A percentile compares a stretch with the other conserved stretches of the same genome.
Evolutionary conservation across 1,140 invertebrate species (phyloP).

Genomic region (Drosophila nigrodunni): DNA sequence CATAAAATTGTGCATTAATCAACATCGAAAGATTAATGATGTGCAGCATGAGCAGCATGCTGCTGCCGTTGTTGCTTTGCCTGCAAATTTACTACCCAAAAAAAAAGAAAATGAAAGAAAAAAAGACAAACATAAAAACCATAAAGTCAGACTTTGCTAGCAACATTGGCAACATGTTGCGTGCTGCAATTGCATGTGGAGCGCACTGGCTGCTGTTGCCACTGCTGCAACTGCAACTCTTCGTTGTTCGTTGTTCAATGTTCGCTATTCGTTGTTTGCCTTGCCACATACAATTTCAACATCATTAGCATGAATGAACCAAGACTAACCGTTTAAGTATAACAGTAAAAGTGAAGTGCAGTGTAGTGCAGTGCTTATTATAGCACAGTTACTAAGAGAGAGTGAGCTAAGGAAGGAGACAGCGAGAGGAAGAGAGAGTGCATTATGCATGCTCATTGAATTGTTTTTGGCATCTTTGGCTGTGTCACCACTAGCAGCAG

Average conservation of each 20-base stretch:
- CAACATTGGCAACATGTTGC: constrained; percentile 60
- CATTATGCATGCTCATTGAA: constrained; percentile 27
- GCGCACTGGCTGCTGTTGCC: constrained; percentile 25
- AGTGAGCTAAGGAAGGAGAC: not conserved
- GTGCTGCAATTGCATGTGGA: constrained; percentile 59
- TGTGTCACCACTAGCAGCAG: constrained; percentile 37
- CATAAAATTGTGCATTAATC: constrained; percentile 71
- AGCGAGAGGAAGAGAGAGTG: constrained; percentile 11
- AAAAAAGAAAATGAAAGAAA: constrained; percentile 25
- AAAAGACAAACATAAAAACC: constrained; percentile 38
- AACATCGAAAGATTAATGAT: constrained; percentile 71
- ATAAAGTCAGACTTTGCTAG: constrained; percentile 28
- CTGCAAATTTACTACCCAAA: constrained; percentile 42
- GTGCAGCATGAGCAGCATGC: constrained; percentile 54
- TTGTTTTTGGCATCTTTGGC: constrained; percentile 35
- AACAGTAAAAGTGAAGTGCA: constrained; percentile 58
- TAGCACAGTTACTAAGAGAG: constrained; percentile 22
- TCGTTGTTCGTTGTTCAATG: too few species aligned
- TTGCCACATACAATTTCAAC: constrained; percentile 58
- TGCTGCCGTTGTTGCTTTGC: constrained; percentile 6
- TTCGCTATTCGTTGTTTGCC: constrained; percentile 27
- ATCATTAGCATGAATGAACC: constrained; percentile 55
- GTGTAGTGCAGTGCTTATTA: constrained; percentile 22
- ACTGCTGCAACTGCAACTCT: constrained; percentile 8
- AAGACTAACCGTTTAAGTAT: constrained; percentile 60